phyloP scores from a whole-genome alignment of 1,140 invertebrate species.

The Vollenhovia emeryi region DNA sequence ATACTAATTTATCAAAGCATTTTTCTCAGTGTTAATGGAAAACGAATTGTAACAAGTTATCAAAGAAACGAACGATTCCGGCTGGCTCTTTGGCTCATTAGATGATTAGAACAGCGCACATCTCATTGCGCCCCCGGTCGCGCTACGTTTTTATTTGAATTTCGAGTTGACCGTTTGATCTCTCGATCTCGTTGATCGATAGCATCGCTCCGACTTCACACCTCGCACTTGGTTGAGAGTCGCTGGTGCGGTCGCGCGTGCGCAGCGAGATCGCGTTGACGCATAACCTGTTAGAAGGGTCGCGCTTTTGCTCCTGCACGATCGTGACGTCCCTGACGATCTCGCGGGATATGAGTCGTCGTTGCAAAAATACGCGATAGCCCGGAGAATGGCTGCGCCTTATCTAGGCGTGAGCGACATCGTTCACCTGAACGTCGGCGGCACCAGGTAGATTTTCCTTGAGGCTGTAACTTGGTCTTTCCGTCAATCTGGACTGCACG shows the following conservation, averaged over 20 bases:
- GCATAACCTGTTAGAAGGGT: slow-evolving; percentile 27
- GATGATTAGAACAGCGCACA: no score
- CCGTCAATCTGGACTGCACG: background rate
- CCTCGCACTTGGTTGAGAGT: background rate
- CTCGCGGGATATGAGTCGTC: slow-evolving; percentile 3
- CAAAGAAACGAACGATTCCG: no score
- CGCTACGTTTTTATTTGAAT: slow-evolving; percentile 3
- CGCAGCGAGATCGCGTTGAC: background rate
- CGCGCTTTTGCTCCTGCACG: background rate
- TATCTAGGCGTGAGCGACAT: slow-evolving; percentile 87
- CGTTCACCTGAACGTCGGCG: slow-evolving; percentile 93
- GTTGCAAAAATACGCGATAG: background rate
- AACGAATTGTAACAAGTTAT: no score
- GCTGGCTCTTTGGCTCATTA: no score
- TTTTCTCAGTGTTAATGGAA: no score
- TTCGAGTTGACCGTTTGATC: background rate
- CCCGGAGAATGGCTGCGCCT: slow-evolving; percentile 49
- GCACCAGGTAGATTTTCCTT: slow-evolving; percentile 88
- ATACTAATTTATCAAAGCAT: no score
- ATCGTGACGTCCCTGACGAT: background rate
- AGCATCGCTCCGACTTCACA: slow-evolving; percentile 2
- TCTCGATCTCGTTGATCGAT: background rate
- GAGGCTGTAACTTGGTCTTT: background rate
- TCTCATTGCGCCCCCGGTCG: no score
- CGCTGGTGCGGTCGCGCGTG: background rate